These are phyloP conservation scores for Semotilus atromaculatus DNA, from an alignment of 2,797 vertebrate genomes.

Conservation along the genomic window DNA sequence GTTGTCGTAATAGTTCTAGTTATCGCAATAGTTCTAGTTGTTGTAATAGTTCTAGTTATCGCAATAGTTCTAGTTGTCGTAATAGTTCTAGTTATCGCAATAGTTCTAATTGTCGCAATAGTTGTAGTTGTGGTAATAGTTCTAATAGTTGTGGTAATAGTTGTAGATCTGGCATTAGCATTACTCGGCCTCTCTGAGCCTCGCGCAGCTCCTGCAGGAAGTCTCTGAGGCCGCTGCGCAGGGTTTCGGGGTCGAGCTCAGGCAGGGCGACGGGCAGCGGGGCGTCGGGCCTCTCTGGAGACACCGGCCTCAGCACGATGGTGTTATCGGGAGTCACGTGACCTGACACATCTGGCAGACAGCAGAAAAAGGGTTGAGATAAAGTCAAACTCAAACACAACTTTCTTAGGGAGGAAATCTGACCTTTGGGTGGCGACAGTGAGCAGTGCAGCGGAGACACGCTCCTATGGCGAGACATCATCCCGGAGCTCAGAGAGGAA, in stretches of 20 bases:
- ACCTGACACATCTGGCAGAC: constrained; percentile 67
- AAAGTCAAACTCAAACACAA: neutral
- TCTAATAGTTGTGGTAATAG: no score
- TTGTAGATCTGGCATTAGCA: neutral
- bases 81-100: no score
- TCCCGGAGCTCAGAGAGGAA: constrained; percentile 59
- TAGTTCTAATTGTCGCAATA: no score
- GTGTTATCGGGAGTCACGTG: constrained; percentile 78
- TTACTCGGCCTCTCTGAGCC: constrained; percentile 86
- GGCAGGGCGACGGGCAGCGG: constrained; percentile 70
- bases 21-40: no score
- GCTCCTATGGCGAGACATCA: constrained; percentile 71
- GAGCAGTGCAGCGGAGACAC: constrained; percentile 76
- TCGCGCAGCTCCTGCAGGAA: constrained; percentile 90
- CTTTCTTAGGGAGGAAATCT: neutral
- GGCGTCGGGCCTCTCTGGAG: constrained; percentile 76
- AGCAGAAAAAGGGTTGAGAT: neutral
- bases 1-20: no score
- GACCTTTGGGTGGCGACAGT: constrained; percentile 81
- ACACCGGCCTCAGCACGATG: constrained; percentile 67
- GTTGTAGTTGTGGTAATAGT: no score
- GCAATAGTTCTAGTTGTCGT: no score
- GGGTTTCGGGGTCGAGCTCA: constrained; percentile 84
- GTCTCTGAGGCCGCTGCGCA: constrained; percentile 83
- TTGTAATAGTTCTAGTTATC: no score